Conservation (phyloP, 2,888 invertebrate genomes). For the Leptinotarsa peninsularis region DNA sequence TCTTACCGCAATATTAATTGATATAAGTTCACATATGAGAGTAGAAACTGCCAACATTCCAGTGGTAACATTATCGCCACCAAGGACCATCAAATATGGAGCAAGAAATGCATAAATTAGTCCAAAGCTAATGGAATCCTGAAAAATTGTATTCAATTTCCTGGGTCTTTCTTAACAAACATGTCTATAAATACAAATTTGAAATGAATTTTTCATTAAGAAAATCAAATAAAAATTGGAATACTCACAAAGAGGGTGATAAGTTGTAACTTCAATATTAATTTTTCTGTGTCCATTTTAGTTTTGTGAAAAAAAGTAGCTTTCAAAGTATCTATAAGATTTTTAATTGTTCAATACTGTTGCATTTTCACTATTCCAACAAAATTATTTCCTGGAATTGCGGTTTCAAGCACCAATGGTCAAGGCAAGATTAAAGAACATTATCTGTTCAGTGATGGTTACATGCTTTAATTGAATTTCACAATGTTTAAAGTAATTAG, state of each 20-base stretch:
- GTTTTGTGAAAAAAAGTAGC: neutral
- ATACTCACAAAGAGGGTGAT: conserved; percentile 45
- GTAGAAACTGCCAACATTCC: conserved; percentile 45
- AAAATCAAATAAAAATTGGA: neutral
- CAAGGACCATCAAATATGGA: conserved; percentile 47
- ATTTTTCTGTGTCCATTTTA: conserved; percentile 29
- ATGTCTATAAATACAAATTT: neutral
- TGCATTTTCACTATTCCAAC: conserved; percentile 5
- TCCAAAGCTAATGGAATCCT: conserved; percentile 51
- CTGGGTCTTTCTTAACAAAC: no score
- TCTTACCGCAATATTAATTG: conserved; percentile 46
- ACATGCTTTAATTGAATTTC: conserved; percentile 12
- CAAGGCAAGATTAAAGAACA: conserved; percentile 8
- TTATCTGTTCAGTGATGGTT: conserved; percentile 16
- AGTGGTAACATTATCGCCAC: conserved; percentile 44
- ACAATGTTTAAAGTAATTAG: conserved; percentile 8
- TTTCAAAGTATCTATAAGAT: no score
- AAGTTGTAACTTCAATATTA: conserved; percentile 40
- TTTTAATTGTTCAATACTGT: neutral
- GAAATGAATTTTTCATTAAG: conserved; percentile 9
- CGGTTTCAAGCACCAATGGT: conserved; percentile 26
- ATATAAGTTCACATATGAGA: conserved; percentile 44
- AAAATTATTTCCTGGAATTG: conserved; percentile 10
- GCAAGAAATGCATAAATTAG: conserved; percentile 50
- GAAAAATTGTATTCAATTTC: conserved; percentile 15